Evolutionary conservation across 2,113 vertebrate species (phyloP), one percentile per base, ranked within the genome.

Genomic region (Triplophysa rosa): DNA sequence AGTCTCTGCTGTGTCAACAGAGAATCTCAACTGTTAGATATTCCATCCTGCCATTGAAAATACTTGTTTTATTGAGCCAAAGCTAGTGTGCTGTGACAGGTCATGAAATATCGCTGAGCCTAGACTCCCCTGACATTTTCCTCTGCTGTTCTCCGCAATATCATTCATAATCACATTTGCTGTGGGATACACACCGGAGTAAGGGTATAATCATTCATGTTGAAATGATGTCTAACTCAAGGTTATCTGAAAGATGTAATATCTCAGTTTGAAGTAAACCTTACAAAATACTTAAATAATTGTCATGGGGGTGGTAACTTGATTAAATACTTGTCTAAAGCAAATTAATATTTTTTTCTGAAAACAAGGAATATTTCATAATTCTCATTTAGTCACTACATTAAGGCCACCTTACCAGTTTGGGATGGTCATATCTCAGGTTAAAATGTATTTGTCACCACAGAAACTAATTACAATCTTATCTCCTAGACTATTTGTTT

Each of bases 11-110:
- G 87, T 92, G 90, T 93, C 91, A 94, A 95, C 91, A 91, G 93
- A 90, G 89, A 89, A 92, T 94, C 90, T 94, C 90, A 92, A 89
- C 90, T 90, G 89, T 93, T 92, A 91, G 92, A 93, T 92, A 93
- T 92, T 92, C 90, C 89, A 87, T 88, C 64, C 70, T 79, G 89
- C 91, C 64, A 90, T 92, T 88, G 88, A 91, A 88, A 91, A 90
- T 91, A 86, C 86, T 89, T 86, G 88, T 91, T 92, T 91, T 84
- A 83, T 91, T 91, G 93, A 86, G 91, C 90, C 89, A 87, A 85
- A 88, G 91, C 89, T 89, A 79, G 84, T 88, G 84, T 86, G 86
- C 87, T 92, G 92, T 90, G 91, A 93, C 90, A 80, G 85, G 69
- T 74, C 84, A 89, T 91, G 87, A 92, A 89, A 89, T 80, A 78